Evolutionary conservation across 2,888 invertebrate species (phyloP).

Genomic region (Dolichopus griseipennis): DNA sequence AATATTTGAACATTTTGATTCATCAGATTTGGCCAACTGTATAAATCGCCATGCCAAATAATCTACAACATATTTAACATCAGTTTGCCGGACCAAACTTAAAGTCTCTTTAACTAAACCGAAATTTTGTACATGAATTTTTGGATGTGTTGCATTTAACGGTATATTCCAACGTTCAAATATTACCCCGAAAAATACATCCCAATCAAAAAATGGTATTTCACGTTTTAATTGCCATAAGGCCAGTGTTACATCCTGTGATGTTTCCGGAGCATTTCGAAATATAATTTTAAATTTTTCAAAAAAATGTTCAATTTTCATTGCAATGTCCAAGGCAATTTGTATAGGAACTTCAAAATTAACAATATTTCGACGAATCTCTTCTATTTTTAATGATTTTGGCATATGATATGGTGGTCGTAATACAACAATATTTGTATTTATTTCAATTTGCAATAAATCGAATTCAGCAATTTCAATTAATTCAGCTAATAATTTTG

Average conservation of each 20-base stretch:
- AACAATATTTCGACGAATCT: neutral
- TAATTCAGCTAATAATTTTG: constrained; percentile 12
- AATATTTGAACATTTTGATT: constrained; percentile 8
- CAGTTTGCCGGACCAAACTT: constrained; percentile 4
- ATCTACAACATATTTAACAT: constrained; percentile 10
- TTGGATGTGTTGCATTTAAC: neutral
- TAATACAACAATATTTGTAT: constrained; percentile 7
- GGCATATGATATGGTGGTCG: constrained; percentile 8
- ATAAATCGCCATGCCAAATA: constrained; percentile 11
- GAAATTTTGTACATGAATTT: constrained; percentile 11
- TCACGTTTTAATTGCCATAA: constrained; percentile 9
- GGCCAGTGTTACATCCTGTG: constrained; percentile 8
- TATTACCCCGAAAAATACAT: constrained; percentile 7
- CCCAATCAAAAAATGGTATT: constrained; percentile 10
- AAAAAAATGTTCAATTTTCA: constrained; percentile 10
- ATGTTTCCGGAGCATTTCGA: constrained; percentile 5
- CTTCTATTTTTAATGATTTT: constrained; percentile 12
- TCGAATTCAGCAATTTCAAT: constrained; percentile 11
- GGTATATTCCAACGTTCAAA: constrained; percentile 7
- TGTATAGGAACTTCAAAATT: constrained; percentile 11
- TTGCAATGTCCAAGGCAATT: constrained; percentile 9
- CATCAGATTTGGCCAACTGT: constrained; percentile 9
- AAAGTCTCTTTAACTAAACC: constrained; percentile 10
- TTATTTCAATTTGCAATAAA: constrained; percentile 10
- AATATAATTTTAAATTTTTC: constrained; percentile 11